A percentile compares a stretch with the other conserved stretches of the same genome.
Evolutionary conservation across 1,140 invertebrate species (phyloP).

Genomic region (Zophobas morio): DNA sequence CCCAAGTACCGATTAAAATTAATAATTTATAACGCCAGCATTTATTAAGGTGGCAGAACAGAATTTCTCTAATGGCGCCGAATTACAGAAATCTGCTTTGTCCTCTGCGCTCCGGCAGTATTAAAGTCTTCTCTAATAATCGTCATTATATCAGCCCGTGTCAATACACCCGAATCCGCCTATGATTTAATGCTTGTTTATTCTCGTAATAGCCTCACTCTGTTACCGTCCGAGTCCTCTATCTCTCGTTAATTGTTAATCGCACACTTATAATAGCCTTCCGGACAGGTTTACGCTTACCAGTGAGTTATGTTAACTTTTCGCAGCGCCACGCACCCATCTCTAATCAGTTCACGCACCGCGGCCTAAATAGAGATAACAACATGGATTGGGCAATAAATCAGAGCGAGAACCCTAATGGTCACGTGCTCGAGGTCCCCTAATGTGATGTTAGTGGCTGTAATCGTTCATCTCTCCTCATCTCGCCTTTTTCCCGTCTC

Average conservation of each 20-base stretch:
- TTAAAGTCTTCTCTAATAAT: conserved; percentile 21
- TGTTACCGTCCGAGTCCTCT: conserved; percentile 31
- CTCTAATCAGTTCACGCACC: conserved; percentile 55
- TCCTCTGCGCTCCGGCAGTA: background rate
- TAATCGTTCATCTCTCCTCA: conserved; percentile 51
- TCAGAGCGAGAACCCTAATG: conserved; percentile 54
- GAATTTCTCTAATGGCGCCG: conserved; percentile 3
- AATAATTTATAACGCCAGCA: conserved; percentile 15
- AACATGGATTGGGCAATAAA: conserved; percentile 53
- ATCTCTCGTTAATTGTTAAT: conserved; percentile 42
- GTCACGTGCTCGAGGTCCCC: conserved; percentile 52
- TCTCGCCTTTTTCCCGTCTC: conserved; percentile 37
- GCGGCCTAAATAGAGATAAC: conserved; percentile 55
- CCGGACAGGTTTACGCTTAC: conserved; percentile 34
- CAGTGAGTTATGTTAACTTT: conserved; percentile 31
- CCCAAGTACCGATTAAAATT: conserved; percentile 5
- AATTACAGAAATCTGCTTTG: conserved; percentile 4
- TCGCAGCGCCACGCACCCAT: conserved; percentile 36
- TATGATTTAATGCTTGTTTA: conserved; percentile 42
- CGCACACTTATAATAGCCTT: conserved; percentile 36
- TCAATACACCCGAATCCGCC: conserved; percentile 23
- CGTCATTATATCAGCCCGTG: conserved; percentile 30
- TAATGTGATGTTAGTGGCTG: conserved; percentile 50
- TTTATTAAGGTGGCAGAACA: background rate
- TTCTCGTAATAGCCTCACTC: conserved; percentile 25